phyloP scores from a whole-genome alignment of 2,113 vertebrate species.

The Halichoeres trimaculatus region DNA sequence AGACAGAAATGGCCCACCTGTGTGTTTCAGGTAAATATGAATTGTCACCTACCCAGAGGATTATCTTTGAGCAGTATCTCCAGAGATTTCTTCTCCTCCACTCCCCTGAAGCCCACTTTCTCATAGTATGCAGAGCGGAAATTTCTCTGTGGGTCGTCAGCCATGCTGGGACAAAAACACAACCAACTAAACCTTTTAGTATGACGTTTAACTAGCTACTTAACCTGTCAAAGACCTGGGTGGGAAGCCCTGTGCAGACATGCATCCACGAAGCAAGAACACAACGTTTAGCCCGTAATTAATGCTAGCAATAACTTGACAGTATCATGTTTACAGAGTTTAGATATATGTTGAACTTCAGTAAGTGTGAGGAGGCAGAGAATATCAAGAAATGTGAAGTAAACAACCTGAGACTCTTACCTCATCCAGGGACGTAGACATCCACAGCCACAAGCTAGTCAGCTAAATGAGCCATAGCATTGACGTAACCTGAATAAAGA shows the following conservation, averaged over 20 bases:
- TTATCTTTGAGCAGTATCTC: constrained; percentile 97
- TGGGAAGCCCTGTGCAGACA: too few relatives aligned
- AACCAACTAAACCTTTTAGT: background rate
- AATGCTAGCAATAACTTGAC: background rate
- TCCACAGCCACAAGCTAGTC: background rate
- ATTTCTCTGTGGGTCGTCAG: constrained; percentile 96
- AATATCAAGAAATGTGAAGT: accelerated
- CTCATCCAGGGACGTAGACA: background rate
- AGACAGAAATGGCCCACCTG: too few relatives aligned
- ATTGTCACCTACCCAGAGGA: constrained; percentile 84
- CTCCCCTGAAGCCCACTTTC: constrained; percentile 97
- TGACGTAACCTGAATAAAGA: too few relatives aligned
- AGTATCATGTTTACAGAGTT: background rate
- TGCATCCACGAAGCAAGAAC: background rate
- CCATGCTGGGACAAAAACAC: constrained; percentile 80
- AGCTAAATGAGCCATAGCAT: constrained; percentile 5
- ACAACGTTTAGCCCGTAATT: background rate
- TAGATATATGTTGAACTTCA: background rate
- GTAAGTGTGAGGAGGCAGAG: background rate
- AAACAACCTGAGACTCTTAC: background rate
- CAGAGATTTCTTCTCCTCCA: constrained; percentile 97
- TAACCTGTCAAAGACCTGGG: background rate
- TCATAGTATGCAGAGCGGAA: constrained; percentile 98
- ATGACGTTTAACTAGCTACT: too few relatives aligned
- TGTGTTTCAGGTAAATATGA: background rate